Base-by-base conservation (phyloP, 1,140 invertebrate species). In the Pogonognathellus flavescens region DNA sequence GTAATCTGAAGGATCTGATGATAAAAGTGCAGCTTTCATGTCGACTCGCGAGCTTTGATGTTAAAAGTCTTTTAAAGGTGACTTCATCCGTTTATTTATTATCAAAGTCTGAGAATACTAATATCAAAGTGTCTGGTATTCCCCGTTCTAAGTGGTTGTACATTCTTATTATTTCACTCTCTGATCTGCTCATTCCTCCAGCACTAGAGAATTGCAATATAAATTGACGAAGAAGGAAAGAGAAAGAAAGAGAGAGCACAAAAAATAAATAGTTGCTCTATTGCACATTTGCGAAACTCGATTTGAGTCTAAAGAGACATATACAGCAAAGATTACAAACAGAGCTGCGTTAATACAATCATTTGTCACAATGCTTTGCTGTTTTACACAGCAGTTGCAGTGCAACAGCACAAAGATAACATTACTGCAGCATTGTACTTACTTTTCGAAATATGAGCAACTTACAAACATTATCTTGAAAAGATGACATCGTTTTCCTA, bases 1-100 rank as follows among this genome's bases (percentile, higher is more conserved):
- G 11, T 13, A 57, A n/a, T 14, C 11, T 13, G 10, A n/a, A 57
- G 53, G n/a, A 57, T 14, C 11, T 57, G 53, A 13, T 57, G 66
- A 76, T 41, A 49, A 9, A 16, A 50, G 41, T 76, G 4, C 31
- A 25, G 66, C 70, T 49, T 76, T 31, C 25, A 76, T 76, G 41
- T 50, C 70, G 0, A 10, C 6, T 50, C 70, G 11, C 70, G 31
- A 41, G 31, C 70, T 76, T 76, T 76, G 70, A 76, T 49, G 70
- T 25, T 66, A 31, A n/a, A 50, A 76, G 70, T 76, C 70, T 50
- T 31, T 14, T 50, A 10, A 41, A 76, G 70, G 49, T 76, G 70
- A 76, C 70, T 76, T 16, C 70, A 76, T 76, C 70, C 70, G 70
- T 76, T 76, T 76, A 76, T 76, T 76, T 76, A 76, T 76, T 76